Evolutionary conservation across 2,113 vertebrate species (phyloP).

Genomic region (Uria aalge): DNA sequence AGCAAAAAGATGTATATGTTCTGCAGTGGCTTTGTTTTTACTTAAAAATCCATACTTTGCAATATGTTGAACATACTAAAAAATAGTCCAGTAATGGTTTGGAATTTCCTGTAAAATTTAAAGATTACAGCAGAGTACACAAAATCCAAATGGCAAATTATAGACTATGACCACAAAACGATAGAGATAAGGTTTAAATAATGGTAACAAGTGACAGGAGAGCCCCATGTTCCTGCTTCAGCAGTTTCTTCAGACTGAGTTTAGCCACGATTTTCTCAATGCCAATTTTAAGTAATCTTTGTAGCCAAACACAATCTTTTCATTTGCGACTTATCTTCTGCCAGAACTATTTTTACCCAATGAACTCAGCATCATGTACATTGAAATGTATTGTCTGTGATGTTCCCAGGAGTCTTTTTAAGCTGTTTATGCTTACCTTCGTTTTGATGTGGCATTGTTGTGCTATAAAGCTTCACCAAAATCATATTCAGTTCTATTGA

Average conservation of each 20-base stretch:
- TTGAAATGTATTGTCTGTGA: not conserved
- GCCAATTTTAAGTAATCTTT: slow-evolving; percentile 63
- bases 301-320: slow-evolving; percentile 49
- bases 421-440: not conserved
- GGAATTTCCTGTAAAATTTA: slow-evolving; percentile 60
- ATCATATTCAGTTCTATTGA: not conserved
- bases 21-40: not conserved
- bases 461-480: not conserved
- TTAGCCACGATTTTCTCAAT: slow-evolving; percentile 65
- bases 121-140: slow-evolving; percentile 24
- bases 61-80: not conserved
- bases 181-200: slow-evolving; percentile 51
- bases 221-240: slow-evolving; percentile 8
- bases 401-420: not conserved
- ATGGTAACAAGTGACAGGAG: not conserved
- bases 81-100: slow-evolving; percentile 21
- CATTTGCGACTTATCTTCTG: slow-evolving; percentile 50
- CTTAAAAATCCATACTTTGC: slow-evolving; percentile 5
- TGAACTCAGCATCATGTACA: not conserved
- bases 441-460: not conserved
- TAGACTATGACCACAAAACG: slow-evolving; percentile 39
- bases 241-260: slow-evolving; percentile 44
- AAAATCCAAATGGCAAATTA: slow-evolving; percentile 69
- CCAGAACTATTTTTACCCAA: slow-evolving; percentile 60
- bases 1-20: not conserved